These are phyloP conservation scores for Hydrolagus affinis DNA, from an alignment of 2,113 vertebrate genomes.

Conservation along the genomic window DNA sequence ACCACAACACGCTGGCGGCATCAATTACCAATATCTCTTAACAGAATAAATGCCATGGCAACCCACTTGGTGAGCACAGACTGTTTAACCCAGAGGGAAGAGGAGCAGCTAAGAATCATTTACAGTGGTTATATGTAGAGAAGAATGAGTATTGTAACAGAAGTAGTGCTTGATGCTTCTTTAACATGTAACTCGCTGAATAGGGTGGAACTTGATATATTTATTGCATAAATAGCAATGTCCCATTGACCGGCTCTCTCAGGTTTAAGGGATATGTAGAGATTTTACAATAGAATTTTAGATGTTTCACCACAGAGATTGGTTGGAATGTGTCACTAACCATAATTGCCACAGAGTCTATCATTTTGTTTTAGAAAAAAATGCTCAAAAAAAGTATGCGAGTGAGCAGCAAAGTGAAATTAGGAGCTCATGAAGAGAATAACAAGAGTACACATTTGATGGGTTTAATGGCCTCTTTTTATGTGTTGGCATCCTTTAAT, in stretches of 20 bases:
- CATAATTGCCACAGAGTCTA: no score
- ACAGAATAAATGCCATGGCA: background rate
- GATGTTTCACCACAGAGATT: background rate
- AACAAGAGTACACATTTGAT: no score
- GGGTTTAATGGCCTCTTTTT: no score
- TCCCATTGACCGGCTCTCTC: background rate
- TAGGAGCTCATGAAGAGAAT: no score
- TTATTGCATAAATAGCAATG: no score
- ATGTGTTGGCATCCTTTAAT: background rate
- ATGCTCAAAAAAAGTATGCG: no score
- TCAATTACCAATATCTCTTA: background rate
- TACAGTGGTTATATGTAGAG: background rate
- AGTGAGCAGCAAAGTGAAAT: no score
- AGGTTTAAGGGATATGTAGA: background rate
- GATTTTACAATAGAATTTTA: background rate
- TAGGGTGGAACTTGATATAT: no score
- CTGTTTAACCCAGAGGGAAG: background rate
- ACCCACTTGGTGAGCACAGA: background rate
- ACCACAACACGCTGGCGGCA: background rate
- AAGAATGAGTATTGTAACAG: background rate
- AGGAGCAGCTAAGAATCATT: background rate
- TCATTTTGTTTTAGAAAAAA: no score
- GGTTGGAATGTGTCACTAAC: no score
- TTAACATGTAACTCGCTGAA: no score
- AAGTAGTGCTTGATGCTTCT: no score